Base-by-base conservation (phyloP, 1,140 invertebrate species). In the Pomacea maculata region DNA sequence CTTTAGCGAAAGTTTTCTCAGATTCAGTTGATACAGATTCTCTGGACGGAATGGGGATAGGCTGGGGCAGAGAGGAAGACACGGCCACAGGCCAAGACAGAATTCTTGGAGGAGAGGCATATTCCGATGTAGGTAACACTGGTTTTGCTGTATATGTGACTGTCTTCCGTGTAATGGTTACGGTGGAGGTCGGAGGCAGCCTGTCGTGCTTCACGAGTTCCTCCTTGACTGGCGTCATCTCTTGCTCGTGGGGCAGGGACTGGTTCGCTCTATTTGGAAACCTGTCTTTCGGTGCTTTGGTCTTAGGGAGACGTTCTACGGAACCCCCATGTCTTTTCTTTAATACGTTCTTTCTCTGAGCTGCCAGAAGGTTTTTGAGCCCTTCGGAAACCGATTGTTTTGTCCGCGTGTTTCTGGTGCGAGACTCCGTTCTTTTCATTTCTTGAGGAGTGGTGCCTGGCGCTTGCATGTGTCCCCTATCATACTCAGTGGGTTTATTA, bases 131-230 rank as follows among this genome's bases (percentile, higher is more conserved):
- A 25, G 34, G 52, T 54, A 19, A 34, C 11, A 78, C 0, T 19
- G 65, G 67, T 57, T 78, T 65, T 71, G 64, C 67, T 65, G 77
- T 67, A 25, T 78, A 78, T 1, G 19, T 17, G 15, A 78, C 61
- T 54, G 68, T 78, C 61, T 70, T 78, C 65, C 57, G 64, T 8
- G 77, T 78, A 29, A 78, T 78, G 21, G 77, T 78, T 19, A 78
- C 77, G 4, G 57, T 54, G 52, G 77, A 78, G 15, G 65, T 64
- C 12, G 75, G 65, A 70, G 65, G 77, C 67, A 25, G 15, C 15
- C 54, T 65, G 11, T 78, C 76, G n/a, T 54, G 55, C 45, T 68
- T 54, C 12, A 78, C 77, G 21, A 65, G 65, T 0, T 55, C 68
- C 17, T 78, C 17, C 19, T 57, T 29, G n/a, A 78, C 77, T 8